Base-by-base conservation (phyloP, 2,113 vertebrate species). In the Probosciger aterrimus region DNA sequence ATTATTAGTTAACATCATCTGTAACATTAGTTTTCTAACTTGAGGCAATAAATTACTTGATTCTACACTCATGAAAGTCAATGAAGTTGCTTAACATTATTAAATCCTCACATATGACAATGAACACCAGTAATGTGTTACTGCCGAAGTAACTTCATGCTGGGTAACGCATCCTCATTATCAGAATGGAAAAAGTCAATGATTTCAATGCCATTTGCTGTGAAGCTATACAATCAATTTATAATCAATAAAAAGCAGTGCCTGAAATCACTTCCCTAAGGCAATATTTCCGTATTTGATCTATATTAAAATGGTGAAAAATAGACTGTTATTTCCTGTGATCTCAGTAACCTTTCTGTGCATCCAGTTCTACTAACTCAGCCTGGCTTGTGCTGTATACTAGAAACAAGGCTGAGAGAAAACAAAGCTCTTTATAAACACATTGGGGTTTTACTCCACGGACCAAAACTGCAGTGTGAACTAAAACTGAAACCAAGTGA, bases 401-500 rank as follows among this genome's bases (percentile, higher is more conserved):
- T 30, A 83, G 57, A 47, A 82, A 37, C 68, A 68, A 79, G 67
- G 30, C 59, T 39, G 63, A 44, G 75, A 59, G 71, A 80, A 95
- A 80, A 62, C 81, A 94, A 94, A 90, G 76, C 55, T 74, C 68
- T 94, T 73, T 52, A 35, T 47, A 88, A 93, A 92, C 64, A 80
- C 44, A 41, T 9, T 0, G 4, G 17, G 23, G 7, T 37, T 76
- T 87, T 69, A 43, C 67, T 85, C 73, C 64, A n/a, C 0, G 2
- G 44, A 7, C 19, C 46, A 57, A 88, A 44, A 35, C 2, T 80
- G 74, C 82, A 73, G 62, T 23, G 43, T 47, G 64, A 93, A 93
- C 49, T 16, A 53, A 82, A 93, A 86, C 76, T 14, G 46, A 79
- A 92, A 88, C 67, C 50, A 80, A 77, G 11, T 2, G 43, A 70